phyloP scores from a whole-genome alignment of 2,113 vertebrate genomes.

The Heterotilapia buettikoferi region DNA sequence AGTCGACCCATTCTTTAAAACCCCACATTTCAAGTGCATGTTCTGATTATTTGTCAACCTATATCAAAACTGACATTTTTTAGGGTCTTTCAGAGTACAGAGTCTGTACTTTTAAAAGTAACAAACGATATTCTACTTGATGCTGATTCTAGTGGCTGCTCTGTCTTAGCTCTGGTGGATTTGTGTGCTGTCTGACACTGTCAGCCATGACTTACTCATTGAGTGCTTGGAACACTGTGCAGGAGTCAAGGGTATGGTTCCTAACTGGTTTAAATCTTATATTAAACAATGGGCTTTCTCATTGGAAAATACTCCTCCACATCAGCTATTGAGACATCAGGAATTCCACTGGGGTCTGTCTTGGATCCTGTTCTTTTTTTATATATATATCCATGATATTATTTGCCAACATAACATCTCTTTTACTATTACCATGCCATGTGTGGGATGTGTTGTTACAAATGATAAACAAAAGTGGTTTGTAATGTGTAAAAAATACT shows the following conservation, averaged over 20 bases:
- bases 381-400: background rate
- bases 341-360: background rate
- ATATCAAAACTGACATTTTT: background rate
- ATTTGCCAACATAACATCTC: background rate
- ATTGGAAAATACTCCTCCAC: background rate
- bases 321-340: background rate
- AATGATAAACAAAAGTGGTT: background rate
- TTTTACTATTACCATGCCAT: background rate
- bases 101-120: background rate
- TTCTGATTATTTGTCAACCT: background rate
- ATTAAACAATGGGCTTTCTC: background rate
- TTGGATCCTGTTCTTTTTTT: background rate
- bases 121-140: background rate
- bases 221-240: background rate
- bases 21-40: background rate
- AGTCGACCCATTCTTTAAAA: background rate
- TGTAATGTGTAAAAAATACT: background rate
- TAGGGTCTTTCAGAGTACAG: background rate
- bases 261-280: background rate
- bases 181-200: background rate
- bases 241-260: background rate
- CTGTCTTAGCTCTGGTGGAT: background rate
- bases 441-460: background rate
- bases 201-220: background rate
- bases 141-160: background rate